Conservation (phyloP, 2,797 vertebrate genomes). For the Microctenopoma steveboyesi region DNA sequence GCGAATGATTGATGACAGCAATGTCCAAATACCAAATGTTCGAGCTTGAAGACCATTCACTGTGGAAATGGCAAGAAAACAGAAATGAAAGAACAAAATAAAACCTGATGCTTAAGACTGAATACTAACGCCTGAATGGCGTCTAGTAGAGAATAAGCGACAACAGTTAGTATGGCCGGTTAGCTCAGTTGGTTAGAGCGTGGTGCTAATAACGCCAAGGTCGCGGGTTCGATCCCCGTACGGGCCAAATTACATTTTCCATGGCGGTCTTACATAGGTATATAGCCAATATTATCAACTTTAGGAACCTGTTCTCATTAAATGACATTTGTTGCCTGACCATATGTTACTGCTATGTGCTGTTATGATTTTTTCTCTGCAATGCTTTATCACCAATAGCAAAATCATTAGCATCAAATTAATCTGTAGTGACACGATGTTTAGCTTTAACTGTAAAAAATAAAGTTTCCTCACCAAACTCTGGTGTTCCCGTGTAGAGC, state of each 20-base stretch:
- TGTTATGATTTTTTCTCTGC: no score
- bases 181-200: slow-evolving; percentile 82
- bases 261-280: no score
- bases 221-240: slow-evolving; percentile 82
- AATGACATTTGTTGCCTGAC: no score
- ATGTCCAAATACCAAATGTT: slow-evolving; percentile 96
- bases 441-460: background rate
- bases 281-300: no score
- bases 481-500: slow-evolving; percentile 92
- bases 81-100: background rate
- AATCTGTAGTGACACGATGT: background rate
- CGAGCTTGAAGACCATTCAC: slow-evolving; percentile 97
- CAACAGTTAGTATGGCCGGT: slow-evolving; percentile 36
- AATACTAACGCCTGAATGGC: no score
- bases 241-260: slow-evolving; percentile 40
- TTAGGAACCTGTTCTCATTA: no score
- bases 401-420: no score
- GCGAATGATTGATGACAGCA: slow-evolving; percentile 93
- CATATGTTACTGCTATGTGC: no score
- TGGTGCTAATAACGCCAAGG: slow-evolving; percentile 84
- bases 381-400: no score
- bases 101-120: no score
- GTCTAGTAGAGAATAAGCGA: no score
- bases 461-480: slow-evolving; percentile 84
- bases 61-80: slow-evolving; percentile 55